Evolutionary conservation across 2,888 invertebrate species (phyloP), one percentile per base, ranked within the genome.

Genomic region (Pachliopta kotzebuea): DNA sequence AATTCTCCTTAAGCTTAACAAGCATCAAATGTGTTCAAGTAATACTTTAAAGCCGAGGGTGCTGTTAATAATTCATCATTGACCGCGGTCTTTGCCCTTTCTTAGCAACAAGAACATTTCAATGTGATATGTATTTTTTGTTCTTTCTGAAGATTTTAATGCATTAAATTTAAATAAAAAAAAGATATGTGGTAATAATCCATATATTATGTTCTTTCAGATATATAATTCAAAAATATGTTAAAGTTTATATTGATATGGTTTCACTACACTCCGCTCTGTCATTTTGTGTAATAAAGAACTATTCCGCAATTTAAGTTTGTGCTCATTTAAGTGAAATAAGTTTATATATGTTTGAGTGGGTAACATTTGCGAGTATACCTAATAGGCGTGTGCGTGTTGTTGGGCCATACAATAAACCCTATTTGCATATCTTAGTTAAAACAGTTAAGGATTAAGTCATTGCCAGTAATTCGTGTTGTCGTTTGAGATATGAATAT

Each of bases 381-480:
- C 29, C 53, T n/a, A n/a, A n/a, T n/a, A 29, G 53, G 57, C 31
- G 23, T 50, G 26, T 61, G 65, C 60, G 60, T 65, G 65, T 61
- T 56, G 58, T 60, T 56, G 42, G 53, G 21, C 57, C 60, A 52
- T 65, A 60, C 65, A 65, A 65, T 65, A 65, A 62, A 69, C 59
- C 65, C 56, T 65, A 68, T 67, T 83, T 81, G 77, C 84, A 83
- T 83, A 81, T 82, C 81, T 83, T 76, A 78, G 76, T 74, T 77
- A 68, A 73, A 76, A 75, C 77, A 76, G 77, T 80, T 83, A 79
- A 77, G 79, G 78, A 72, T 76, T 75, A 71, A 76, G 79, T 79
- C 78, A 81, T 77, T 79, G 78, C 72, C 70, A 75, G 75, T 76
- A 79, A 77, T 81, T 83, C 70, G 67, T 69, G 69, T 68, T 69